Evolutionary conservation across 2,797 vertebrate genomes (phyloP), one percentile per base, ranked within the genome.

Genomic region (Zalophus californianus): DNA sequence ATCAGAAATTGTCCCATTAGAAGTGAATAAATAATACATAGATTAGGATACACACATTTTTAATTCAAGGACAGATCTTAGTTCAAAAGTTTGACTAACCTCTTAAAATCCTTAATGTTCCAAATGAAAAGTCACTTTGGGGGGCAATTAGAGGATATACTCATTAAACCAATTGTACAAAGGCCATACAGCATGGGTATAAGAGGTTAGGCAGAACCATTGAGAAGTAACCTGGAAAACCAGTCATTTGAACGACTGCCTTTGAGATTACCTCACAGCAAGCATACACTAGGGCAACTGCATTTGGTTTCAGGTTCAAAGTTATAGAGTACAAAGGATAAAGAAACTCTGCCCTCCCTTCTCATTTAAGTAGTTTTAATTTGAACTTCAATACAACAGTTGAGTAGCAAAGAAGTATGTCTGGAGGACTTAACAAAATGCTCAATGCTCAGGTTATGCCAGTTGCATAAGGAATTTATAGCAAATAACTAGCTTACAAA

Each of bases 261-360:
- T 98, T 97, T 98, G 95, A 98, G 98, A 95, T 97, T 97, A 96
- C 96, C 97, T 98, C 89, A 93, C 86, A 97, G 92, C 88, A 95
- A 64, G 77, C 54, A 97, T 92, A 94, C 32, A 48, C 41, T 41
- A 97, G 72, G 72, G 38, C 72, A 93, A 92, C 35, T 82, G 0
- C 62, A 86, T 97, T 89, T 75, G 96, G 20, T 75, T 70, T 97
- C 83, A 95, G 97, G 50, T 91, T 98, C 66, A 93, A 97, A 98
- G 97, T 38, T 80, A 78, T 38, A 78, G 60, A 97, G 92, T 27
- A 96, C 18, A 96, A 68, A 90, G 6, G 93, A 87, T 90, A 72
- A 13, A 70, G 93, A 44, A 95, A 79, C 21, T 93, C 86, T 79
- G 27, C 80, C 72, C 52, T 87, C 50, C 66, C 70, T 87, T 56